Percentiles rank a stretch among this genome's conserved stretches.
These are phyloP conservation scores for Pteromalus puparum DNA, from an alignment of 1,140 invertebrate genomes.

Conservation along the genomic window DNA sequence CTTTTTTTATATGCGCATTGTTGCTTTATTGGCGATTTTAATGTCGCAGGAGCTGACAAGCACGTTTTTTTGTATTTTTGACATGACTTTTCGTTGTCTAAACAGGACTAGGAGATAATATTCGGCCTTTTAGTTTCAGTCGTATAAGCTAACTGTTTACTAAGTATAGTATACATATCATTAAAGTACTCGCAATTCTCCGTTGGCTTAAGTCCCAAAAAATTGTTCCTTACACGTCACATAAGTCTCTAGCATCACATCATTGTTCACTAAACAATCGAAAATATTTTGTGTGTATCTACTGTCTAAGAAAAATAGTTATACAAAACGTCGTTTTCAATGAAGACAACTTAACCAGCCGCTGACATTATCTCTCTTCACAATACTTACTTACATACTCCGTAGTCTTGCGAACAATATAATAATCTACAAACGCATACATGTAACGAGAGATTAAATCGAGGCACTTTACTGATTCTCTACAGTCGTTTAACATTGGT, in stretches of 20 bases:
- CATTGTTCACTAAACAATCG: neutral
- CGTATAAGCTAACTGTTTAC: neutral
- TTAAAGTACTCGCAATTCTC: neutral
- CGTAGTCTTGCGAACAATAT: neutral
- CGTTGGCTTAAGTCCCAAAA: neutral
- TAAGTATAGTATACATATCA: neutral
- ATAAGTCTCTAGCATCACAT: neutral
- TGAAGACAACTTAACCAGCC: neutral
- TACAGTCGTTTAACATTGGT: neutral
- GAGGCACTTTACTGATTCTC: conserved; percentile 3
- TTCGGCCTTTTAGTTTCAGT: neutral
- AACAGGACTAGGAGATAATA: conserved; percentile 5
- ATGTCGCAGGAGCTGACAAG: neutral
- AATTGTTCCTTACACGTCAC: neutral
- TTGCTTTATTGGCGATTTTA: conserved; percentile 61
- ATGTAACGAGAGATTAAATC: neutral
- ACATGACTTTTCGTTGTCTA: neutral
- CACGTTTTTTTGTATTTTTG: neutral
- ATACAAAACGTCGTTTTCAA: neutral
- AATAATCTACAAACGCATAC: neutral
- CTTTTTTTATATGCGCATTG: conserved; percentile 56
- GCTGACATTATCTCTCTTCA: neutral
- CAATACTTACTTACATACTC: neutral
- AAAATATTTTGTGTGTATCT: neutral
- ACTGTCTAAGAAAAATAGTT: neutral